Conservation (phyloP, 2,113 vertebrate genomes). For the Sinocyclocheilus rhinocerous region DNA sequence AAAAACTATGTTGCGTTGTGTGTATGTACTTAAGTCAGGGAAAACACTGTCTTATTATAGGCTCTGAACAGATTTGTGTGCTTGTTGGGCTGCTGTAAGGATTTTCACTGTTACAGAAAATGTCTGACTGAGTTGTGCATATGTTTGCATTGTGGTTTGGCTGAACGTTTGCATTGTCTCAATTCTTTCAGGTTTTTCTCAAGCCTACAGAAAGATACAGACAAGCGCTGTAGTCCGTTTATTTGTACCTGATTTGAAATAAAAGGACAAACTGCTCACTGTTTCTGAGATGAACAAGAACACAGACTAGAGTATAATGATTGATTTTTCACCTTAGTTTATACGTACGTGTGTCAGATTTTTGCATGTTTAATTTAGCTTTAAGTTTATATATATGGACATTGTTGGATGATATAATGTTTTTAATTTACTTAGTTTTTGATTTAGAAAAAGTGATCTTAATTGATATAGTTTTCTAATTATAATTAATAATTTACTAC, state of each 20-base stretch:
- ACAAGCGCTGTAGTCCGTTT: not conserved
- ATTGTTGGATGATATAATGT: not conserved
- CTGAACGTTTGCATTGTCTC: not conserved
- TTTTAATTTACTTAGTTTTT: not conserved
- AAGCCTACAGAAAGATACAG: not conserved
- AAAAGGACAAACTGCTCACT: not conserved
- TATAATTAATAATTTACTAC: not conserved
- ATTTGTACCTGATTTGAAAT: not conserved
- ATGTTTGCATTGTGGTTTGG: conserved; percentile 36
- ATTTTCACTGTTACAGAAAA: conserved; percentile 5
- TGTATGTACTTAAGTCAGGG: not conserved
- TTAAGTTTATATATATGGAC: not conserved
- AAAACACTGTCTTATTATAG: not conserved
- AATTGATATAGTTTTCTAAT: not conserved
- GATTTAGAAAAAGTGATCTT: too few species aligned
- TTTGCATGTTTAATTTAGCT: not conserved
- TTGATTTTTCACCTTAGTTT: not conserved
- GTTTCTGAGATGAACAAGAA: not conserved
- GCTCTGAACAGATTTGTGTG: conserved; percentile 7
- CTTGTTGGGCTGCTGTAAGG: not conserved
- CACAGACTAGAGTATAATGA: not conserved
- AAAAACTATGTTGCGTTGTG: not conserved
- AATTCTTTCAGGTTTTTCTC: not conserved
- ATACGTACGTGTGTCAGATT: not conserved
- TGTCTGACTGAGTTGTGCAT: conserved; percentile 39